These are phyloP conservation scores for human (Homo sapiens) DNA, from an alignment of 2,113 vertebrate species.

Conservation along the genomic window GRCh38 chr7:134905501-134906000, in stretches of 20 bases:
- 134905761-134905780: neutral
- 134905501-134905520: neutral
- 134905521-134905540: neutral
- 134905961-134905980: too few relatives aligned
- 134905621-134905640: constrained; percentile 60
- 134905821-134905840: neutral
- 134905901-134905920: neutral
- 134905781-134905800: neutral
- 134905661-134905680: neutral
- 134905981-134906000: too few relatives aligned
- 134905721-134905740: neutral
- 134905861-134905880: neutral
- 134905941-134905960: too few relatives aligned
- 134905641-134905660: neutral
- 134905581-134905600: constrained; percentile 63
- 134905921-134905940: neutral
- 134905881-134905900: neutral
- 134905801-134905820: neutral
- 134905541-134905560: neutral
- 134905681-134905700: neutral
- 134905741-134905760: neutral
- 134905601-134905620: constrained; percentile 22
- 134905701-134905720: neutral
- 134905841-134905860: neutral
- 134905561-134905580: constrained; percentile 33